Evolutionary conservation across 2,113 vertebrate genomes (phyloP), one percentile per base, ranked within the genome.

Genomic region (Poecilia latipinna): DNA sequence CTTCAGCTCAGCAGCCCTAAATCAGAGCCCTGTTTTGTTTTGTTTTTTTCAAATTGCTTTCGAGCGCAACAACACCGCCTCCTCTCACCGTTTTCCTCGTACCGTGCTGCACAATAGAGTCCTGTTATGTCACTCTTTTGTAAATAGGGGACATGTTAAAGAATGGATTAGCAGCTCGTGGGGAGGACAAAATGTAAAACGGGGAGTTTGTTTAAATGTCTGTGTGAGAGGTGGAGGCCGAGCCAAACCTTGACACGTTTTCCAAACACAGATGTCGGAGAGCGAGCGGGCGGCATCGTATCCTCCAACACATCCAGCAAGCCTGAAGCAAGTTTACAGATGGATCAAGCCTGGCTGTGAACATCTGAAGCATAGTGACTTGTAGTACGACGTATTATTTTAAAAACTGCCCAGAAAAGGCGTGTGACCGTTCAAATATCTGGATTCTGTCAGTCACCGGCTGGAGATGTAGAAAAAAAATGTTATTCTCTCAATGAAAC

Each of bases 191-290:
- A 31, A 7, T 31, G 28, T 62, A 79, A 66, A 54, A 42, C 29
- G 19, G 57, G 29, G 51, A 68, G 44, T 35, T 37, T 72, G 32
- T 42, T 7, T 63, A 66, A 61, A 70, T 33, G n/a, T 64, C 51
- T 57, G 51, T n/a, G 8, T 57, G 17, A 48, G 63, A 68, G 29
- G 54, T 29, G 5, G 6, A 28, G 48, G 63, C 37, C 3, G 19
- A 72, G 70, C 22, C 42, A 73, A 73, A 68, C n/a, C 39, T 72
- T 68, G 78, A 74, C 75, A 80, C 26, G 28, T 86, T 85, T 85
- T 77, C 31, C 78, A 85, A 85, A 86, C 65, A 80, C 35, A 54
- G 33, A 57, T 57, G 51, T 57, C 51, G n/a, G 44, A 66, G 28
- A 70, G 71, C 29, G 69, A 68, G 72, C 33, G 39, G 65, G 61